Percentiles rank a stretch among this genome's conserved stretches.
phyloP scores from a whole-genome alignment of 2,113 vertebrate genomes.

The Pseudois nayaur region DNA sequence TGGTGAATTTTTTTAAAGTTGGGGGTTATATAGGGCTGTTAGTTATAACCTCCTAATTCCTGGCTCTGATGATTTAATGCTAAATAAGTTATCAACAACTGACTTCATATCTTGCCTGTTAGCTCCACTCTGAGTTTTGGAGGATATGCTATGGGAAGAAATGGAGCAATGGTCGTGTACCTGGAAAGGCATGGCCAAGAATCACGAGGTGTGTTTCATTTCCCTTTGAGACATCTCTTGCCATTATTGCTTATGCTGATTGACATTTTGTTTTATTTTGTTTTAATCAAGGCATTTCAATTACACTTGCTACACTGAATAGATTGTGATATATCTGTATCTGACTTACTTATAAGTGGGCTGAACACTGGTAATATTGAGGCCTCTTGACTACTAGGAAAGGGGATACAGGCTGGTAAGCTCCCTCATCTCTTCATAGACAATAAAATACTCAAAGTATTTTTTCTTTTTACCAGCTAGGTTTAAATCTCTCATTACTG shows the following conservation, averaged over 20 bases:
- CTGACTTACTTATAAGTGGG: neutral
- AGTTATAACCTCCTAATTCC: slow-evolving; percentile 26
- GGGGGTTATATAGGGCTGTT: neutral
- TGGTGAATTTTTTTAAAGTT: slow-evolving; percentile 15
- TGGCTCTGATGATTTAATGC: neutral
- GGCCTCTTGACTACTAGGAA: neutral
- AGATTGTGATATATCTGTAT: neutral
- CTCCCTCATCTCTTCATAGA: neutral
- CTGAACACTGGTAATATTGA: neutral
- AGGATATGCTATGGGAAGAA: neutral
- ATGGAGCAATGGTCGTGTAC: neutral
- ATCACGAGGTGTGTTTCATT: neutral
- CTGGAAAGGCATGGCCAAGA: neutral
- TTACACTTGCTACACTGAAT: neutral
- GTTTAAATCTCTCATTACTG: neutral
- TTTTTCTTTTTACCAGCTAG: neutral
- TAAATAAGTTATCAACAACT: slow-evolving; percentile 18
- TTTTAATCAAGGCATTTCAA: neutral
- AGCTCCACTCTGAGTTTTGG: neutral
- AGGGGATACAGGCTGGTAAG: neutral
- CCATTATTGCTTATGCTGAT: neutral
- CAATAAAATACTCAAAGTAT: neutral
- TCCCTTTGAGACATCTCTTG: neutral
- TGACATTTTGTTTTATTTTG: neutral
- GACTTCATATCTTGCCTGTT: neutral